These are phyloP conservation scores for Gymnocephalus cernua DNA, from an alignment of 2,113 vertebrate species.

Conservation along the genomic window DNA sequence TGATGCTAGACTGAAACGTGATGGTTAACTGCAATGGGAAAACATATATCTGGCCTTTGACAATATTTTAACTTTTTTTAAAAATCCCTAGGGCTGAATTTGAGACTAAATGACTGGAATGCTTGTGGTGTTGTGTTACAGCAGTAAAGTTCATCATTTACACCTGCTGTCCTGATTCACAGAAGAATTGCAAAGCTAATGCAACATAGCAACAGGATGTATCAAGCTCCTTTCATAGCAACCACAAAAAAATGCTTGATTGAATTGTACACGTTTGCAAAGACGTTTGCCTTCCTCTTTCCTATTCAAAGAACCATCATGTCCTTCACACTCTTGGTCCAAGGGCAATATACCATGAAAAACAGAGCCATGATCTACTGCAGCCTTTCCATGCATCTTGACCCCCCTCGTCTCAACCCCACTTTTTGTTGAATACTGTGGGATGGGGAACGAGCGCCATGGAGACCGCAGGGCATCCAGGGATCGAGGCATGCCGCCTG, in stretches of 20 bases:
- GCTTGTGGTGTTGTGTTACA: neutral
- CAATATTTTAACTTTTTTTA: neutral
- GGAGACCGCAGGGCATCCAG: slow-evolving; percentile 76
- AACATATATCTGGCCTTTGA: neutral
- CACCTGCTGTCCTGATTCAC: slow-evolving; percentile 1
- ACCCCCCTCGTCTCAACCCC: slow-evolving; percentile 62
- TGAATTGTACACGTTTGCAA: neutral
- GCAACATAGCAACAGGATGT: slow-evolving; percentile 2
- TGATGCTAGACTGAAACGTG: neutral
- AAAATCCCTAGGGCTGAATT: neutral
- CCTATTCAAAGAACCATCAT: slow-evolving; percentile 15
- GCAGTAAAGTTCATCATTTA: neutral
- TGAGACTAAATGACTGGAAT: neutral
- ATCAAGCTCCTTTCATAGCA: neutral
- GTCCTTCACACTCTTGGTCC: slow-evolving; percentile 59
- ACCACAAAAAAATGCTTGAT: slow-evolving; percentile 1
- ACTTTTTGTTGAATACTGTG: slow-evolving; percentile 54
- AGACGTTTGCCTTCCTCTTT: slow-evolving; percentile 16
- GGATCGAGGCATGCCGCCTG: slow-evolving; percentile 68
- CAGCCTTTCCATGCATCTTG: slow-evolving; percentile 45
- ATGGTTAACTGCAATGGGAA: neutral
- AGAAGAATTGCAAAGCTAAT: neutral
- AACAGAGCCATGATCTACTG: slow-evolving; percentile 32
- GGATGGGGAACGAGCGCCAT: slow-evolving; percentile 53
- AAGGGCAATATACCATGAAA: slow-evolving; percentile 49